Evolutionary conservation across 2,888 invertebrate species (phyloP).

Genomic region (Bellardia bayeri): DNA sequence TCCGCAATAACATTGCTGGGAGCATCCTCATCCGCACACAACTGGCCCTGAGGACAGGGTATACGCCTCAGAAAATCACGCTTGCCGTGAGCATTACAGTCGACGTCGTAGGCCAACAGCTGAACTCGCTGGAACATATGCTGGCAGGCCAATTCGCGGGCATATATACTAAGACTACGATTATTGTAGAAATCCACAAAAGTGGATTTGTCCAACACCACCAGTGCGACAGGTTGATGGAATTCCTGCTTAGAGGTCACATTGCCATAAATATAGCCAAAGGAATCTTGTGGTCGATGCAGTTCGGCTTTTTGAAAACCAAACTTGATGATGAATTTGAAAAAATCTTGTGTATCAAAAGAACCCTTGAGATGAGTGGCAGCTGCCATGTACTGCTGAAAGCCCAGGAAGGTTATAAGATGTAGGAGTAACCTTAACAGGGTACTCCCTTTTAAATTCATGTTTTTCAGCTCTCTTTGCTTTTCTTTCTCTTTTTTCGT

Average conservation of each 20-base stretch:
- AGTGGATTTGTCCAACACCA: slow-evolving; percentile 94
- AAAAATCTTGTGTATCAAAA: slow-evolving; percentile 90
- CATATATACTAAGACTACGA: slow-evolving; percentile 88
- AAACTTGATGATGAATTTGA: slow-evolving; percentile 96
- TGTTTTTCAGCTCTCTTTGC: slow-evolving; percentile 14
- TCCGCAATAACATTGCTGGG: slow-evolving; percentile 93
- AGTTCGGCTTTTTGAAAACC: slow-evolving; percentile 98
- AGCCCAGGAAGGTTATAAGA: slow-evolving; percentile 36
- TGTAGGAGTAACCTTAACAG: slow-evolving; percentile 59
- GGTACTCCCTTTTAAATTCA: slow-evolving; percentile 65
- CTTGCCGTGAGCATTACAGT: slow-evolving; percentile 88
- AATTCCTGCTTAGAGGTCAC: slow-evolving; percentile 90
- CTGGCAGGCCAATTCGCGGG: slow-evolving; percentile 90
- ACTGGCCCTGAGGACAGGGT: slow-evolving; percentile 90
- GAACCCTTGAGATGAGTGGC: slow-evolving; percentile 87
- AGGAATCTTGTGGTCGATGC: slow-evolving; percentile 92
- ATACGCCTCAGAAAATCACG: slow-evolving; percentile 91
- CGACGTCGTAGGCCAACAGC: slow-evolving; percentile 92
- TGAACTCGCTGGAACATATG: slow-evolving; percentile 94
- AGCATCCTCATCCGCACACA: slow-evolving; percentile 95
- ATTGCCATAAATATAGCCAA: slow-evolving; percentile 98
- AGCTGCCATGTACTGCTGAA: neutral
- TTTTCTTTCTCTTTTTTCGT: slow-evolving; percentile 11
- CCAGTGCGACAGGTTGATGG: slow-evolving; percentile 88
- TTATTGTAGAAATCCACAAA: slow-evolving; percentile 96